Base-by-base conservation (phyloP, 2,888 invertebrate genomes). In the Meloe dianella region DNA sequence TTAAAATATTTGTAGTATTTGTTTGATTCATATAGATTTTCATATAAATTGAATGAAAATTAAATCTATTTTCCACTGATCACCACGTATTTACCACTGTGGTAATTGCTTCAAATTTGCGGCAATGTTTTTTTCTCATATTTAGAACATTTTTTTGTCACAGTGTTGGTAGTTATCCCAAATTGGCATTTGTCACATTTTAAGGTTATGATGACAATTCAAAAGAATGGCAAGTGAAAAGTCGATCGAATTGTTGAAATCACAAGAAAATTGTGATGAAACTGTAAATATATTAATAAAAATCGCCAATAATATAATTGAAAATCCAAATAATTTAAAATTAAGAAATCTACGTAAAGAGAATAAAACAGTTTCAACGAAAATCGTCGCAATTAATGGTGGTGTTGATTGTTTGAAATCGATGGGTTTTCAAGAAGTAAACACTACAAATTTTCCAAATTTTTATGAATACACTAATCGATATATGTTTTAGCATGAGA, bases 381-480 rank as follows among this genome's bases (percentile, higher is more conserved):
- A 80, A 66, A 74, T 82, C 67, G 61, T 82, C 17, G 62, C 70
- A 27, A 68, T 75, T 14, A 65, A 71, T 12, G 82, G 81, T 47
- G 81, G 79, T 32, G 57, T 63, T 30, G 78, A 79, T 20, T 80
- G 79, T 71, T 73, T 82, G 47, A 74, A 71, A 71, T 32, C 75
- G 27, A 80, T 82, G 79, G 82, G 82, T 8, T 82, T 82, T 74
- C 35, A 74, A 71, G 82, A 82, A 72, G 82, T 82, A 74, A 56
- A 29, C 30, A 14, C 32, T 41, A n/a, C 20, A 5, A 9, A n/a
- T 41, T 27, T 27, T 56, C 10, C 17, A 20, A 20, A 24, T 32
- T 27, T 38, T 38, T 58, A 62, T 32, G 41, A 56, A 57, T 14
- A 30, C 56, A 41, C 7, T 10, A 32, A 38, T 51, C 17, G 17